These are phyloP conservation scores for Orycteropus afer DNA, from an alignment of 2,113 vertebrate genomes.

Conservation along the genomic window DNA sequence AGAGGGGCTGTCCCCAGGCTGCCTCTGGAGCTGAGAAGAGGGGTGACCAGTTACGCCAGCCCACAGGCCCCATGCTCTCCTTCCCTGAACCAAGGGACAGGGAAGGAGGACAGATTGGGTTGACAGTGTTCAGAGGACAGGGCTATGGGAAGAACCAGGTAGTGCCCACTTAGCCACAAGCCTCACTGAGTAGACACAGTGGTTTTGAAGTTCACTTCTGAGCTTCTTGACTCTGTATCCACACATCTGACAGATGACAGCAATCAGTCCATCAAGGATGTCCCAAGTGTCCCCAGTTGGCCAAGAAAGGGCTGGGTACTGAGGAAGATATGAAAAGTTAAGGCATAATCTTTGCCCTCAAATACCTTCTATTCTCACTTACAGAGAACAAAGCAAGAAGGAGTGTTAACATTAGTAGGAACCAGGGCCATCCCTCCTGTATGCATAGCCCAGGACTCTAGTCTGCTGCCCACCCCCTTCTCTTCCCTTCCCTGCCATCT, in stretches of 20 bases:
- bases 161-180: no score
- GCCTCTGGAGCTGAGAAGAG: background rate
- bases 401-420: background rate
- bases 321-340: background rate
- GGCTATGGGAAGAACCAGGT: background rate
- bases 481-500: background rate
- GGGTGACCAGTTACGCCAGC: background rate
- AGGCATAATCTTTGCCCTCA: background rate
- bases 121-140: background rate
- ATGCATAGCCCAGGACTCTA: background rate
- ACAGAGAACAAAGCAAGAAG: background rate
- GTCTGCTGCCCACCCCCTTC: background rate
- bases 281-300: background rate
- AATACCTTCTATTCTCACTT: background rate
- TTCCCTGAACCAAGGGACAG: background rate
- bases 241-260: background rate
- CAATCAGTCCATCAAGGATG: background rate
- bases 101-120: background rate
- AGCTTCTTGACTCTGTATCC: background rate
- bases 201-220: background rate
- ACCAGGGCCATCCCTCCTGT: background rate
- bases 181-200: background rate
- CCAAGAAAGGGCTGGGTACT: background rate
- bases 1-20: background rate
- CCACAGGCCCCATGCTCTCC: background rate